A percentile compares a stretch with the other conserved stretches of the same genome.
Conservation (phyloP, 2,888 invertebrate genomes). For the Tiphia femorata region DNA sequence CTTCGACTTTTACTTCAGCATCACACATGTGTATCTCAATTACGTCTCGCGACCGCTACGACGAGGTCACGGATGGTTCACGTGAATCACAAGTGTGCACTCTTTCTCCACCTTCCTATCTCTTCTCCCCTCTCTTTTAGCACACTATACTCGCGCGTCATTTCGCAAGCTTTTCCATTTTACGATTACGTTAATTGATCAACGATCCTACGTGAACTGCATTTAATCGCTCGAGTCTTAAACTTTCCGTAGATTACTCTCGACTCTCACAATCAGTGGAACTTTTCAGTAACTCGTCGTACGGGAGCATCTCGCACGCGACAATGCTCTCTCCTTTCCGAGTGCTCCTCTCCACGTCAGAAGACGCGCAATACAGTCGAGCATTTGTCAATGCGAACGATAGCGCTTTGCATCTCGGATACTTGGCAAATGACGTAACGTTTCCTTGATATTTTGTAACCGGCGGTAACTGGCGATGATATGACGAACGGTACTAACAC, state of each 20-base stretch:
- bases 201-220: background rate
- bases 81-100: conserved; percentile 32
- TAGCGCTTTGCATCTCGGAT: too few relatives aligned
- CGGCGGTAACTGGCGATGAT: too few relatives aligned
- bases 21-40: conserved; percentile 29
- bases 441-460: too few relatives aligned
- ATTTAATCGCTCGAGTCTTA: background rate
- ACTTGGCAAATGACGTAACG: too few relatives aligned
- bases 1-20: background rate
- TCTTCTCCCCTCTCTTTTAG: conserved; percentile 1
- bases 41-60: conserved; percentile 21
- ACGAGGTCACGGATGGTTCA: conserved; percentile 26
- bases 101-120: conserved; percentile 4
- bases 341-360: too few relatives aligned
- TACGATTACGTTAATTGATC: background rate
- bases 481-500: too few relatives aligned
- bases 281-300: too few relatives aligned
- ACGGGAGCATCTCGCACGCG: too few relatives aligned
- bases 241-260: background rate
- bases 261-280: too few relatives aligned
- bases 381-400: too few relatives aligned
- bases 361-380: too few relatives aligned
- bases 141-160: background rate
- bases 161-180: background rate
- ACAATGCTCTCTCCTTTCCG: too few relatives aligned